Base-by-base conservation (phyloP, 2,797 vertebrate species). In the Sternarchorhynchus goeldii region DNA sequence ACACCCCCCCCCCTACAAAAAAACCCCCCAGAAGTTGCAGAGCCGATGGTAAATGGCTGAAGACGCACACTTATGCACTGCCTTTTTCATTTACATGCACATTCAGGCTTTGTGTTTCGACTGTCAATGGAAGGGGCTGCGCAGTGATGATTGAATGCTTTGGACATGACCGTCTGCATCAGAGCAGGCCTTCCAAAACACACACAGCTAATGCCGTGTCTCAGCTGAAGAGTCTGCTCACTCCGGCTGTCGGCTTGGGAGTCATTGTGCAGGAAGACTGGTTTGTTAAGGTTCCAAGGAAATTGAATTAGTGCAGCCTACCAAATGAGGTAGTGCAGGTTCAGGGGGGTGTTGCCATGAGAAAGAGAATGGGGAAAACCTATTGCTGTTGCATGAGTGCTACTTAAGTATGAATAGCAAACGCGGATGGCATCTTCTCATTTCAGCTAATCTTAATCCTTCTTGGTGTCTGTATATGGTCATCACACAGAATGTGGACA, bases 11-110 rank as follows among this genome's bases (percentile, higher is more conserved):
- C 39, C 39, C 6, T 1, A 41, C 41, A 21, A 71, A 64, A 73
- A 71, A 77, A 0, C 21, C 25, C 21, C 25, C 25, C 25, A 73
- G 69, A 78, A 78, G 60, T 78, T 73, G 69, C 50, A 6, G 8
- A 18, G 32, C n/a, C 31, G 7, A 70, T 17, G 1, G n/a, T 3
- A 10, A 32, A n/a, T 56, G 45, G 66, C 17, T 64, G 20, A 29
- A 2, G 14, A 5, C 21, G 4, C 31, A 2, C 3, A 25, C 20
- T 25, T 2, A 6, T 12, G 14, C 3, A 21, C 2, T 29, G 5
- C 14, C 25, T 17, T 68, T 17, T 21, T 21, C 32, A 45, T 67
- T 45, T 2, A 6, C 39, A 1, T 41, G 6, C 5, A 41, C 39
- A 41, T 41, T 5, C 10, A 41, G 39, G 6, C 10, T 41, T 5